Evolutionary conservation across 2,888 invertebrate species (phyloP).

Genomic region (Noctua janthe): DNA sequence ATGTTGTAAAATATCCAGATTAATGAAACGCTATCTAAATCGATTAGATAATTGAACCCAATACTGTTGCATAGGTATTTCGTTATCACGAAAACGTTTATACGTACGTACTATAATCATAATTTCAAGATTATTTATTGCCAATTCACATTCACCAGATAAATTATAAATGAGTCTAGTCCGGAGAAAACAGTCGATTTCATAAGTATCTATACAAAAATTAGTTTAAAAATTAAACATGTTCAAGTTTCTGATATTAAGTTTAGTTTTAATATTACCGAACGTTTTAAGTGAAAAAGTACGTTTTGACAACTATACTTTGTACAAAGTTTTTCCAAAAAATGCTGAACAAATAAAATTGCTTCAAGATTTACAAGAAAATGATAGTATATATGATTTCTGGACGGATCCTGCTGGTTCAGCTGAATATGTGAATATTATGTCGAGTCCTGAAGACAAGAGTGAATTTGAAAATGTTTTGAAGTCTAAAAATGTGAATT

Average conservation of each 20-base stretch:
- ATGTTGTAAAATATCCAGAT: not conserved
- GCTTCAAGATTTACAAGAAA: constrained; percentile 82
- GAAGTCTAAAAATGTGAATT: constrained; percentile 75
- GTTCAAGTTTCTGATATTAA: constrained; percentile 49
- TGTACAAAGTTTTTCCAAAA: constrained; percentile 88
- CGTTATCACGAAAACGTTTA: constrained; percentile 43
- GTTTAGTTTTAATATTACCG: constrained; percentile 45
- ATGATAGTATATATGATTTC: constrained; percentile 80
- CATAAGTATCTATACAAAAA: not conserved
- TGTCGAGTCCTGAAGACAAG: constrained; percentile 80
- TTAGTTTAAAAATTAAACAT: constrained; percentile 42
- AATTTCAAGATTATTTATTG: constrained; percentile 29
- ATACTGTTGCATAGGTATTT: constrained; percentile 3
- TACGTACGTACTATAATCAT: constrained; percentile 31
- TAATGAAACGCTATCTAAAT: constrained; percentile 12
- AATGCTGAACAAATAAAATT: constrained; percentile 83
- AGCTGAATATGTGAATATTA: constrained; percentile 77
- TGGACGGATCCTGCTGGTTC: constrained; percentile 77
- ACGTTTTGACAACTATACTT: constrained; percentile 77
- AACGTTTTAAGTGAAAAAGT: constrained; percentile 69
- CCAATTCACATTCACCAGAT: constrained; percentile 9
- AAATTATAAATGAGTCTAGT: constrained; percentile 10
- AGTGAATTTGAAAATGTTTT: constrained; percentile 75
- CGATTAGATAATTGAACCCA: not conserved
- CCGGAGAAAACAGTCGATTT: not conserved